Percentiles rank a stretch among this genome's conserved stretches.
Conservation (phyloP, 2,888 invertebrate species). For the Pachydiplax longipennis region DNA sequence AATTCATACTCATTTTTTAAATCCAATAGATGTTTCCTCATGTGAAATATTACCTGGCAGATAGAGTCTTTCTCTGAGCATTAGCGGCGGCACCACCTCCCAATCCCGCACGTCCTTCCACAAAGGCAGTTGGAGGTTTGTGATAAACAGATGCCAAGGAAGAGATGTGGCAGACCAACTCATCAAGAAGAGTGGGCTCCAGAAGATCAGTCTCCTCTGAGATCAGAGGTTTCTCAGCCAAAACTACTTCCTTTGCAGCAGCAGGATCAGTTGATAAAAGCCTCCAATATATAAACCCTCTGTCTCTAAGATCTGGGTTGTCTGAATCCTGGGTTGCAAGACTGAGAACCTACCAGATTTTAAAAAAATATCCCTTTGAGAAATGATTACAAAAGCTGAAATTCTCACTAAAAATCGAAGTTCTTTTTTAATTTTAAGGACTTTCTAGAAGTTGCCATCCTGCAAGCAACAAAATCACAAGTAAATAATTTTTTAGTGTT, state of each 20-base stretch:
- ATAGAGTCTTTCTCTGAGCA: constrained; percentile 51
- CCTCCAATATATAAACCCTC: constrained; percentile 99
- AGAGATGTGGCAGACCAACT: constrained; percentile 98
- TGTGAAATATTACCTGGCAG: constrained; percentile 49
- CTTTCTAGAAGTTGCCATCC: too few species aligned
- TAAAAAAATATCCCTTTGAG: background rate
- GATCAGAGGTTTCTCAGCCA: constrained; percentile 98
- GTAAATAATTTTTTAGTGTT: too few species aligned
- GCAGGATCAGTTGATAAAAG: constrained; percentile 98
- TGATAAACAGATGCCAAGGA: constrained; percentile 98
- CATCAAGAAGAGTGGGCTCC: constrained; percentile 96
- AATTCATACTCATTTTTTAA: too few species aligned
- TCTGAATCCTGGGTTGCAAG: constrained; percentile 92
- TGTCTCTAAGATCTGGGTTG: constrained; percentile 96
- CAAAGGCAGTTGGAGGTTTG: constrained; percentile 98
- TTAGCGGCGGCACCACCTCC: constrained; percentile 19
- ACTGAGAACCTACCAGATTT: constrained; percentile 70
- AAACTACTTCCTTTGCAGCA: constrained; percentile 98
- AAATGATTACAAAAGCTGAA: background rate
- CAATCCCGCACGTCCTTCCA: constrained; percentile 77
- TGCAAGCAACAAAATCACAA: too few species aligned
- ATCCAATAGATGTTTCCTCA: too few species aligned
- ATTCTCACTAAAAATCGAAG: background rate
- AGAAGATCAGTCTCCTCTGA: constrained; percentile 98
- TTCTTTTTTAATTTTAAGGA: too few species aligned